Conservation (phyloP, 2,113 vertebrate genomes). For the Synodontis membranacea region DNA sequence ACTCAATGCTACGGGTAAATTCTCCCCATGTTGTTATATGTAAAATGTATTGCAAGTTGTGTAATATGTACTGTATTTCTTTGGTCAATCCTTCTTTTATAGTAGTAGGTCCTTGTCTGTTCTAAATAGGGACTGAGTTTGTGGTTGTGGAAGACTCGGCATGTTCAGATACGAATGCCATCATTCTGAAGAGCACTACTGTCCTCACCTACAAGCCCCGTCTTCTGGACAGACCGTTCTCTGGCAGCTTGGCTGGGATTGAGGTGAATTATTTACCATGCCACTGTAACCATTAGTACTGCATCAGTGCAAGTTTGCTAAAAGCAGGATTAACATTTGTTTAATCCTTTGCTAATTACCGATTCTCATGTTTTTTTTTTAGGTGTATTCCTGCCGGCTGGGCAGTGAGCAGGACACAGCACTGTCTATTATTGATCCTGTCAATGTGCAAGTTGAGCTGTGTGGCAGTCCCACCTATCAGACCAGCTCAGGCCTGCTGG, state of each 20-base stretch:
- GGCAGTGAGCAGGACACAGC: constrained; percentile 94
- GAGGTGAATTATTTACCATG: constrained; percentile 78
- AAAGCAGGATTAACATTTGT: not conserved
- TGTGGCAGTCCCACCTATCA: constrained; percentile 91
- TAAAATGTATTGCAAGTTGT: too few species aligned
- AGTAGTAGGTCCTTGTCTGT: not conserved
- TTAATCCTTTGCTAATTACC: not conserved
- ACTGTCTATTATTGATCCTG: constrained; percentile 93
- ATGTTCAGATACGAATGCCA: constrained; percentile 86
- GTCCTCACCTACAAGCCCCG: constrained; percentile 97
- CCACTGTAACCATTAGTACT: not conserved
- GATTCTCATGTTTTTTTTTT: not conserved
- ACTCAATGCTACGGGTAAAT: constrained; percentile 91
- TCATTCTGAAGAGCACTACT: constrained; percentile 96
- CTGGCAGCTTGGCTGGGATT: constrained; percentile 90
- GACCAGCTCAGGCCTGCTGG: constrained; percentile 89
- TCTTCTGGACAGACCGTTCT: constrained; percentile 89
- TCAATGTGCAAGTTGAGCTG: constrained; percentile 91
- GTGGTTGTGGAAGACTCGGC: constrained; percentile 94
- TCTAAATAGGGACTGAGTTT: constrained; percentile 90
- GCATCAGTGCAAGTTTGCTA: too few species aligned
- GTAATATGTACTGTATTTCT: not conserved
- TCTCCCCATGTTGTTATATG: not conserved
- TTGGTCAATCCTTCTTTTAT: not conserved
- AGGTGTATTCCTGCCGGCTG: constrained; percentile 95